phyloP scores from a whole-genome alignment of 2,113 vertebrate species.

The Festucalex cinctus region DNA sequence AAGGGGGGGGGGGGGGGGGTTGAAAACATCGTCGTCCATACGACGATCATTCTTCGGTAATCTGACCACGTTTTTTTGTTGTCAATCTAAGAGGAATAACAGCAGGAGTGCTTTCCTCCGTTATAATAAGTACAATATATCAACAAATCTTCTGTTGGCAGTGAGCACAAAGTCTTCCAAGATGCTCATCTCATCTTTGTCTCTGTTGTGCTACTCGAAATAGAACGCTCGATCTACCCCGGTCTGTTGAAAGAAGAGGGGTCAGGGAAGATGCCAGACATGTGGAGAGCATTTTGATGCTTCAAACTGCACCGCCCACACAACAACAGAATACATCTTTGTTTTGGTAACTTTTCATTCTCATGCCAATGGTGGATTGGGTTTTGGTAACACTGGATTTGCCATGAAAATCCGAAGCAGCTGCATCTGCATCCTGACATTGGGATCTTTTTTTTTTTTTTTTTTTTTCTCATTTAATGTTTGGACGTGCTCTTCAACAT shows the following conservation, averaged over 20 bases:
- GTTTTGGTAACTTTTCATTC: slow-evolving; percentile 56
- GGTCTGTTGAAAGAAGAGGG: slow-evolving; percentile 40
- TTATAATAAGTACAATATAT: neutral
- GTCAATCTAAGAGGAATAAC: neutral
- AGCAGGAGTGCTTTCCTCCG: neutral
- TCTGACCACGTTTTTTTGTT: neutral
- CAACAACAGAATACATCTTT: slow-evolving; percentile 62
- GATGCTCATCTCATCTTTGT: neutral
- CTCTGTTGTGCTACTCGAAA: slow-evolving; percentile 30
- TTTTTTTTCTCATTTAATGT: too few relatives aligned
- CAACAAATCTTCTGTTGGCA: slow-evolving; percentile 12
- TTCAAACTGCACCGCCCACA: slow-evolving; percentile 51
- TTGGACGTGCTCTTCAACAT: slow-evolving; percentile 8
- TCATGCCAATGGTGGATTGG: slow-evolving; percentile 6
- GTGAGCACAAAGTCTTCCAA: slow-evolving; percentile 13
- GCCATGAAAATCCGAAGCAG: slow-evolving; percentile 35
- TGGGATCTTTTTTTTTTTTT: slow-evolving; percentile 25
- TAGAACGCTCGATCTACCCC: slow-evolving; percentile 40
- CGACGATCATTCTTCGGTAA: neutral
- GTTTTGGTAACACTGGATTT: neutral
- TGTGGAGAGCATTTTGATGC: slow-evolving; percentile 66
- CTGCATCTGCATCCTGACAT: slow-evolving; percentile 26
- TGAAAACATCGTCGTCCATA: neutral
- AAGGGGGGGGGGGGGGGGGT: neutral
- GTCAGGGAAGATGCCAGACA: slow-evolving; percentile 59